A percentile compares a stretch with the other conserved stretches of the same genome.
Evolutionary conservation across 2,113 vertebrate species (phyloP).

Genomic region (Sitta europaea): DNA sequence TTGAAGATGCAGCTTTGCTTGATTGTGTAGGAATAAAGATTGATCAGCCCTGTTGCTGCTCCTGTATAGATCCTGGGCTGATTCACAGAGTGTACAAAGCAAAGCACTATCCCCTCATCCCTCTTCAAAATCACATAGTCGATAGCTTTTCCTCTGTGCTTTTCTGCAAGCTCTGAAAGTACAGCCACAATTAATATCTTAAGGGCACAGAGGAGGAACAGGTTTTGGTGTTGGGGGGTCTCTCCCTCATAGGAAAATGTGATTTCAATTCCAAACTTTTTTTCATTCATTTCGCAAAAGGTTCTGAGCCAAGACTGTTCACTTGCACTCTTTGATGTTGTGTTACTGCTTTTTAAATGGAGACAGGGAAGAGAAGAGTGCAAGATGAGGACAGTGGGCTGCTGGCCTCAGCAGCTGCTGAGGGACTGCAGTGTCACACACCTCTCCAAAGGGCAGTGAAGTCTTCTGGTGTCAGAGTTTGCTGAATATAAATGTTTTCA

Average conservation of each 20-base stretch:
- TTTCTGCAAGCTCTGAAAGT: background rate
- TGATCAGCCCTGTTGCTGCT: conserved; percentile 7
- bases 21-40: conserved; percentile 62
- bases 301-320: background rate
- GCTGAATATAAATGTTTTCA: background rate
- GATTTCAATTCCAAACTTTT: background rate
- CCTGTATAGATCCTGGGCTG: background rate
- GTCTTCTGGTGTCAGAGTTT: background rate
- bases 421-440: background rate
- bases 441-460: background rate
- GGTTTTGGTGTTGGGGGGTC: background rate
- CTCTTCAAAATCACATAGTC: conserved; percentile 35
- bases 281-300: background rate
- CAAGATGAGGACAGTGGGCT: background rate
- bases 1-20: conserved; percentile 23
- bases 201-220: background rate
- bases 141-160: background rate
- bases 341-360: background rate
- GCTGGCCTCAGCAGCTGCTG: background rate
- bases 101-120: background rate
- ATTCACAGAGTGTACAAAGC: background rate
- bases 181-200: background rate
- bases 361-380: background rate
- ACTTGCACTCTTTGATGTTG: background rate
- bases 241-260: background rate